These are phyloP conservation scores for Macrotus californicus DNA, from an alignment of 2,113 vertebrate species.

Conservation along the genomic window DNA sequence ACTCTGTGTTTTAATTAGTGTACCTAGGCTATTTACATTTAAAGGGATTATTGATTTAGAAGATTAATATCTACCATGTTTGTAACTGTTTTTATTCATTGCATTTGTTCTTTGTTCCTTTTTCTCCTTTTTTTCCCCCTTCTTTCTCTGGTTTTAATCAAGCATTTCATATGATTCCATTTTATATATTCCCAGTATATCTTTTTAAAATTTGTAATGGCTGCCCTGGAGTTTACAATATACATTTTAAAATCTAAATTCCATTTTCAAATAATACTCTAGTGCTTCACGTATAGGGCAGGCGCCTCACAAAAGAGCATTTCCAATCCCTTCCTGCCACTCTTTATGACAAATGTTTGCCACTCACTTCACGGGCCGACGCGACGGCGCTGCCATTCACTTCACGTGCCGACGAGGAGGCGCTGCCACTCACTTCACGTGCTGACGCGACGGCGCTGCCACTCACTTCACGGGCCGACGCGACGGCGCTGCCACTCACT, in stretches of 20 bases:
- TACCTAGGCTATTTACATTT: not conserved
- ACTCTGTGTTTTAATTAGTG: not conserved
- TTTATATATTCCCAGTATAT: not conserved
- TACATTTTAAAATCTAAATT: not conserved
- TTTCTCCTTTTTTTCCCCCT: not conserved
- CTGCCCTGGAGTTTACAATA: not conserved
- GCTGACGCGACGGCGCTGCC: too few species aligned
- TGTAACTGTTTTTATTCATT: not conserved
- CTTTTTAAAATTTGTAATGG: not conserved
- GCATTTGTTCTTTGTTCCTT: not conserved
- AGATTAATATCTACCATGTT: not conserved
- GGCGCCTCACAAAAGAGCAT: not conserved
- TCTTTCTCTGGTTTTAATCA: not conserved
- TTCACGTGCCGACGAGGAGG: too few species aligned
- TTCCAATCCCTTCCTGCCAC: not conserved
- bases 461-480: too few species aligned
- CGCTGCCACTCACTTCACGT: too few species aligned
- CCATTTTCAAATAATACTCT: not conserved
- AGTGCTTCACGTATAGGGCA: not conserved
- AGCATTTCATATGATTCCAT: not conserved
- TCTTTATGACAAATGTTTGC: too few species aligned
- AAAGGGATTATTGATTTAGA: not conserved
- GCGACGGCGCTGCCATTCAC: too few species aligned
- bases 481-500: too few species aligned
- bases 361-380: too few species aligned